Percentiles rank a stretch among this genome's conserved stretches.
These are phyloP conservation scores for Halictus rubicundus DNA, from an alignment of 1,140 invertebrate genomes.

Conservation along the genomic window DNA sequence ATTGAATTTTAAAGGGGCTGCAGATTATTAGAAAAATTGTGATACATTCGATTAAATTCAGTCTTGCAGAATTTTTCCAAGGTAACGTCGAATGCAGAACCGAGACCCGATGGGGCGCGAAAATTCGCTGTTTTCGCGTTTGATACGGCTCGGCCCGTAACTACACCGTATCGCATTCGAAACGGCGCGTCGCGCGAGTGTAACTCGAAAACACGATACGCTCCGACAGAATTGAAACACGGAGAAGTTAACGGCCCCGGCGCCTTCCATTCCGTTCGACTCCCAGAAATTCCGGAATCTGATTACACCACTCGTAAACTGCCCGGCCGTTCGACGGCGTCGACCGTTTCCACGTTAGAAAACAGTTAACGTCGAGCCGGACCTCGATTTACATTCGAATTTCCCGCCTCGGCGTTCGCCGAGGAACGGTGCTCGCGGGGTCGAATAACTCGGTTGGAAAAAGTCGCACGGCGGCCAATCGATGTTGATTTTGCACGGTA, in stretches of 20 bases:
- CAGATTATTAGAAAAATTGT: too few relatives aligned
- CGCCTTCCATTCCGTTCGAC: not conserved
- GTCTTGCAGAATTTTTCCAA: too few relatives aligned
- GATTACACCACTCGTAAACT: slow-evolving; percentile 17
- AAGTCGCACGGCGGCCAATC: too few relatives aligned
- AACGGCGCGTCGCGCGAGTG: not conserved
- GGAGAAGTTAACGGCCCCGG: slow-evolving; percentile 18
- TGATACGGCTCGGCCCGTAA: not conserved
- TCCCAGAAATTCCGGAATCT: slow-evolving; percentile 1
- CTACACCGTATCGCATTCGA: not conserved
- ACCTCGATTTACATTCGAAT: not conserved
- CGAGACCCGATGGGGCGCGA: not conserved
- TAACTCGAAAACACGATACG: not conserved
- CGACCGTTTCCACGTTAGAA: not conserved
- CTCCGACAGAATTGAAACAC: not conserved
- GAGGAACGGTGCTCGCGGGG: not conserved
- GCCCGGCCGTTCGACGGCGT: not conserved
- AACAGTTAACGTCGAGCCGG: not conserved
- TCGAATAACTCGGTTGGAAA: too few relatives aligned
- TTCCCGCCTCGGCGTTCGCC: not conserved
- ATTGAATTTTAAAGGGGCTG: too few relatives aligned
- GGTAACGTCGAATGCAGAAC: not conserved
- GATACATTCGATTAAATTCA: too few relatives aligned
- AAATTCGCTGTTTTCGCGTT: not conserved
- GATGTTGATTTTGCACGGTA: too few relatives aligned